Evolutionary conservation across 2,888 invertebrate species (phyloP).

Genomic region (Yponomeuta malinellus): DNA sequence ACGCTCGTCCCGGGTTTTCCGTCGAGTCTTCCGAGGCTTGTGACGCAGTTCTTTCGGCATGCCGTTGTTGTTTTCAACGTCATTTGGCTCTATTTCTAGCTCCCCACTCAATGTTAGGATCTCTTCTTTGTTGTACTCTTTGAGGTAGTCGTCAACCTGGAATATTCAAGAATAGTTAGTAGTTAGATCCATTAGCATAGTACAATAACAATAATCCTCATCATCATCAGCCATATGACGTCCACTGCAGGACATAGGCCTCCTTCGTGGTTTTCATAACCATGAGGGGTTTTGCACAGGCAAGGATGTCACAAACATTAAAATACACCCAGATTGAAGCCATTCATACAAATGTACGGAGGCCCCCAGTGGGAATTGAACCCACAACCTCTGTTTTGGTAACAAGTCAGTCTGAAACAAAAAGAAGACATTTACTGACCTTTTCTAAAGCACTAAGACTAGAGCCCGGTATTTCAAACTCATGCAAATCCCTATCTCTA

Average conservation of each 20-base stretch:
- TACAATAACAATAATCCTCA: too few relatives aligned
- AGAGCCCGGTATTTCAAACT: conserved; percentile 69
- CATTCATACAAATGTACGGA: too few relatives aligned
- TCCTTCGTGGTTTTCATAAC: too few relatives aligned
- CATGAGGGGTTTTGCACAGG: too few relatives aligned
- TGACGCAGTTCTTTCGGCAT: conserved; percentile 53
- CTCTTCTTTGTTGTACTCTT: conserved; percentile 70
- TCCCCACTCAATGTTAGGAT: conserved; percentile 68
- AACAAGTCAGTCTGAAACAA: too few relatives aligned
- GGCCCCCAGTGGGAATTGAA: too few relatives aligned
- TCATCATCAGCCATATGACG: too few relatives aligned
- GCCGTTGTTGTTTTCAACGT: conserved; percentile 65
- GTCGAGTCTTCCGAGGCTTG: conserved; percentile 59
- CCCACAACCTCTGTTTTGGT: too few relatives aligned
- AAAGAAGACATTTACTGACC: conserved; percentile 28
- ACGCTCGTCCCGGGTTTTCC: conserved; percentile 61
- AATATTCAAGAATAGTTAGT: conserved; percentile 1
- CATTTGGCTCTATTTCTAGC: conserved; percentile 66
- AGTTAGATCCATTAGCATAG: too few relatives aligned
- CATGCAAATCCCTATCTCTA: conserved; percentile 62
- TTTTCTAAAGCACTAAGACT: conserved; percentile 70
- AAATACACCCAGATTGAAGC: too few relatives aligned
- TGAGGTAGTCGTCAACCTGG: conserved; percentile 69
- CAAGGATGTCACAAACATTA: too few relatives aligned
- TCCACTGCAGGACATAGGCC: too few relatives aligned